Evolutionary conservation across 2,888 invertebrate genomes (phyloP).

Genomic region (Augiades crinisus): DNA sequence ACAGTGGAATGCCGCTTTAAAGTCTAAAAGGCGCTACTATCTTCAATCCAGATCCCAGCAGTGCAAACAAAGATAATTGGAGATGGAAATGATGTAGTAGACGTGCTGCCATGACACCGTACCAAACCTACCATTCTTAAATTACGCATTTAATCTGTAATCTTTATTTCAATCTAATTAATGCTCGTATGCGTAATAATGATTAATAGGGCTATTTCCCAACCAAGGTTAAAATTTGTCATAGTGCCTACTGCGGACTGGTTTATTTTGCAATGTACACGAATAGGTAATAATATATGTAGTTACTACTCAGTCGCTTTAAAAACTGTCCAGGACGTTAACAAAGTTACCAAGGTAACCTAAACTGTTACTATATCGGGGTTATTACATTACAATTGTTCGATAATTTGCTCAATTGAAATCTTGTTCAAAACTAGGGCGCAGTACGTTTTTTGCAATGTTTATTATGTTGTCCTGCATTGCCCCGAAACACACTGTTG

Average conservation of each 20-base stretch:
- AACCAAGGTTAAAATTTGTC: neutral
- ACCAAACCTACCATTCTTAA: no score
- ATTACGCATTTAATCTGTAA: no score
- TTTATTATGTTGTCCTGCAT: no score
- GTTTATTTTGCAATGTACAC: neutral
- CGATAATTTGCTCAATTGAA: neutral
- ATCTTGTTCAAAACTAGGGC: neutral
- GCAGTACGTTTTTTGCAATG: no score
- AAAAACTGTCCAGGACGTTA: neutral
- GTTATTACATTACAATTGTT: neutral
- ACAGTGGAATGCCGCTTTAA: no score
- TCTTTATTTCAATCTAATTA: no score
- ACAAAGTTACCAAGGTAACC: neutral
- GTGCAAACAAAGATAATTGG: no score
- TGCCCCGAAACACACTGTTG: no score
- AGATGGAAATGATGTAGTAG: no score
- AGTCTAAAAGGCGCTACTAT: no score
- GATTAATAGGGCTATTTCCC: neutral
- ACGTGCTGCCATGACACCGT: no score
- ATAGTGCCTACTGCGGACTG: neutral
- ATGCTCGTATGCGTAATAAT: neutral
- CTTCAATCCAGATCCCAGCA: no score
- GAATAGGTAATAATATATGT: neutral
- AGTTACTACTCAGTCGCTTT: neutral
- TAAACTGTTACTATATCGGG: neutral